A percentile compares a stretch with the other conserved stretches of the same genome.
These are phyloP conservation scores for Steinernema feltiae DNA, from an alignment of 1,140 invertebrate genomes.

Conservation along the genomic window DNA sequence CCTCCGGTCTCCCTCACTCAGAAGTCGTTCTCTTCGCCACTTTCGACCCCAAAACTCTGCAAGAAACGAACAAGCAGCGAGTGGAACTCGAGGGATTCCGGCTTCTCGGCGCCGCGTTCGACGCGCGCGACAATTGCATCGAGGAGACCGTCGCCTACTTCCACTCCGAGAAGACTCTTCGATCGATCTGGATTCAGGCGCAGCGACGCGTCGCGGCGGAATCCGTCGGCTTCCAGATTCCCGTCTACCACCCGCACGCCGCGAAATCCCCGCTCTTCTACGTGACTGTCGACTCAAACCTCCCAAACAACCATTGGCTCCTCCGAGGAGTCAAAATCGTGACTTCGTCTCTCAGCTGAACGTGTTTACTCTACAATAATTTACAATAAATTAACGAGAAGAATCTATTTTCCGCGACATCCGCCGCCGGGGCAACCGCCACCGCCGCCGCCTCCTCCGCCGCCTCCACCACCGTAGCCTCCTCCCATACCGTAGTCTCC, in stretches of 20 bases:
- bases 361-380: neutral
- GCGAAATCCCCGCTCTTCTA: neutral
- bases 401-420: constrained; percentile 28
- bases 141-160: neutral
- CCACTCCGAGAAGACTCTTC: neutral
- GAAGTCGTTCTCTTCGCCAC: neutral
- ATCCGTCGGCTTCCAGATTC: neutral
- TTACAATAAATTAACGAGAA: neutral
- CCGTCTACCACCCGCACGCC: neutral
- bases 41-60: neutral
- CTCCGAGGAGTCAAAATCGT: neutral
- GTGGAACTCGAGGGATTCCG: neutral
- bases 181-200: neutral
- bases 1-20: neutral
- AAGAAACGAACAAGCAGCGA: neutral
- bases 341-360: neutral
- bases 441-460: constrained; percentile 27
- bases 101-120: neutral
- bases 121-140: neutral
- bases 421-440: constrained; percentile 30
- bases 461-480: constrained; percentile 22
- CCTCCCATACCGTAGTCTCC: neutral
- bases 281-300: constrained; percentile 2
- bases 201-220: neutral
- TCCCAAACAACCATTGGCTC: constrained; percentile 1